Evolutionary conservation across 2,113 vertebrate genomes (phyloP).

Genomic region (Eupsittula cactorum): DNA sequence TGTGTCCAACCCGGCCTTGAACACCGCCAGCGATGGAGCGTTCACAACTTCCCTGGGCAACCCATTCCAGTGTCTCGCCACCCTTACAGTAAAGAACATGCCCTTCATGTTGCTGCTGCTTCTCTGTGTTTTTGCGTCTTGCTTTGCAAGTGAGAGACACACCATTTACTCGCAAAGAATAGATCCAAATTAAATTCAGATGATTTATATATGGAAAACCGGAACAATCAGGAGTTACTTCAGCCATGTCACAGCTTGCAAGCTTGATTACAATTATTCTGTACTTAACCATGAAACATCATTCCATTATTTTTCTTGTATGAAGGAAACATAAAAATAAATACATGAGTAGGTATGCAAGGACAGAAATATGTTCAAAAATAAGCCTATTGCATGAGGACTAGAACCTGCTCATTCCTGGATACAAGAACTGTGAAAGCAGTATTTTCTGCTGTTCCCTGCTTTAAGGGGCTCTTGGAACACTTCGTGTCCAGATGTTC

Average conservation of each 20-base stretch:
- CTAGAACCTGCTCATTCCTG: not conserved
- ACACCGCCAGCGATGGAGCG: no score
- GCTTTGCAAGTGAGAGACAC: not conserved
- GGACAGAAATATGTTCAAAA: not conserved
- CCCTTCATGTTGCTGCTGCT: not conserved
- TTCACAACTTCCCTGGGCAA: no score
- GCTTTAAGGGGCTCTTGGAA: not conserved
- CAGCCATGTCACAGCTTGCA: not conserved
- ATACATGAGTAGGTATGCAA: not conserved
- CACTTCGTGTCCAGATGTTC: not conserved
- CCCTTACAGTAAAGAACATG: not conserved
- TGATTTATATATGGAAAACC: slow-evolving; percentile 17
- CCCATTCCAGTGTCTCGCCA: no score
- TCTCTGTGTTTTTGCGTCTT: not conserved
- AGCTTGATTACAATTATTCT: slow-evolving; percentile 13
- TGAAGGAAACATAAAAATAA: not conserved
- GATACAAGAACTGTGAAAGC: not conserved
- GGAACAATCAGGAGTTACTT: not conserved
- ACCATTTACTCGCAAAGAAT: not conserved
- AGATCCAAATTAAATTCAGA: slow-evolving; percentile 4
- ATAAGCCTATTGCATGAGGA: not conserved
- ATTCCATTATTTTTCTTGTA: not conserved
- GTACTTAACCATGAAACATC: not conserved
- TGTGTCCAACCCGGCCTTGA: no score
- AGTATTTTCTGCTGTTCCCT: not conserved